A percentile compares a stretch with the other conserved stretches of the same genome.
These are phyloP conservation scores for Folsomia candida DNA, from an alignment of 2,888 invertebrate species.

Conservation along the genomic window DNA sequence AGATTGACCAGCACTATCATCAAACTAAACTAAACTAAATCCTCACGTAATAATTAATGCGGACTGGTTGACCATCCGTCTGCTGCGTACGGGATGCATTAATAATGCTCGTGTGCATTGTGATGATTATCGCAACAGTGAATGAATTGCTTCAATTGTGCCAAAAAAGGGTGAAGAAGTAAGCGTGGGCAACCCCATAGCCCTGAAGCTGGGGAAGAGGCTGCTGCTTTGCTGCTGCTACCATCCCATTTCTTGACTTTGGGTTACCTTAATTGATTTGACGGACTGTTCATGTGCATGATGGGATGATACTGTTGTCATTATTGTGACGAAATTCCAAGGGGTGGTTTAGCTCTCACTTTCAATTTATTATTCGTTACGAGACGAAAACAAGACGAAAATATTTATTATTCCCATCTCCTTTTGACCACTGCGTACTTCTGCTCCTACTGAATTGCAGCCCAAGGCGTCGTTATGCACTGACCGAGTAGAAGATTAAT, in stretches of 20 bases:
- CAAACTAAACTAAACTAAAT: not conserved
- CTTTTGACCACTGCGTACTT: too few relatives aligned
- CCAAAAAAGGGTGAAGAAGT: not conserved
- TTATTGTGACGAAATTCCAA: not conserved
- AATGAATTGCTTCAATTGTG: constrained; percentile 2
- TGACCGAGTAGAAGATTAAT: too few relatives aligned
- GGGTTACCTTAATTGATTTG: not conserved
- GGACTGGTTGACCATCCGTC: too few relatives aligned
- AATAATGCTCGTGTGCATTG: not conserved
- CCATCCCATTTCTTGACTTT: not conserved
- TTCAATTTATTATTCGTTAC: not conserved
- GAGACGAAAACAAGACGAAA: too few relatives aligned
- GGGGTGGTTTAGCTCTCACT: not conserved
- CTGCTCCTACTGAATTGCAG: too few relatives aligned
- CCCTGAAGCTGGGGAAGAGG: not conserved
- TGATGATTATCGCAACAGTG: not conserved
- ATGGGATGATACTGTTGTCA: not conserved
- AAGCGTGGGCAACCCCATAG: not conserved
- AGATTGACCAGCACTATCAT: not conserved
- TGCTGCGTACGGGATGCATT: too few relatives aligned
- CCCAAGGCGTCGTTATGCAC: too few relatives aligned
- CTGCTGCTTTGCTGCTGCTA: too few relatives aligned
- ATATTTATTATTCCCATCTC: too few relatives aligned
- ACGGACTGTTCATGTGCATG: too few relatives aligned
- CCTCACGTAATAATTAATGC: too few relatives aligned